Evolutionary conservation across 1,140 invertebrate species (phyloP), one percentile per base, ranked within the genome.

Genomic region (Drosophila burlai): DNA sequence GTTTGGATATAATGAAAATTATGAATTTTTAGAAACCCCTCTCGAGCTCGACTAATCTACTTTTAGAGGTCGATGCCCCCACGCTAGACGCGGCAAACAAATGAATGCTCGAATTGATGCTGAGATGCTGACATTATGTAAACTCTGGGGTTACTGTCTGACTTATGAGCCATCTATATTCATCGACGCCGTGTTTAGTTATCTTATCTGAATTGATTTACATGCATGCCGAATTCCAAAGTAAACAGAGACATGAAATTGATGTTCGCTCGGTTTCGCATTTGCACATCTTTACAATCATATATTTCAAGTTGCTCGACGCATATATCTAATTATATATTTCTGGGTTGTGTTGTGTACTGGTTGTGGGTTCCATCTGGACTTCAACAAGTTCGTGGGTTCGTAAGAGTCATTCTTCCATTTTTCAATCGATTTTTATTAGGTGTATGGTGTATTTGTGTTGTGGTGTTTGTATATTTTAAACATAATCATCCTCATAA

Each of bases 271-370:
- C 49, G 52, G 21, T 55, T 55, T 72, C 24, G 42, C 42, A 71
- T 71, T 73, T 52, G 46, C 64, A 40, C 64, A 60, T 61, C 47
- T 57, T 68, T 69, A 69, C 74, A 78, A 61, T 77, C 57, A 78
- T 78, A 78, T 78, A 77, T 61, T 77, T 77, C 75, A 77, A 76
- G 63, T 77, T 50, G 42, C 61, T 68, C 60, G 73, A 60, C 60
- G 57, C 65, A 75, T 74, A 50, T 42, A 36, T 58, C 18, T 57
- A 24, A 46, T 31, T 65, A 38, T 68, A 42, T 50, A 55, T 76
- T 40, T 61, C 45, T 57, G n/a, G 50, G 38, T 40, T 55, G 57
- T 61, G 34, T 57, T 55, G n/a, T 42, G 62, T 31, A 34, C 38
- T 59, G 18, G 58, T 11, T 75, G 34, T 68, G 65, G 50, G 60